Conservation (phyloP, 2,888 invertebrate species). For the Drosophila rellima region DNA sequence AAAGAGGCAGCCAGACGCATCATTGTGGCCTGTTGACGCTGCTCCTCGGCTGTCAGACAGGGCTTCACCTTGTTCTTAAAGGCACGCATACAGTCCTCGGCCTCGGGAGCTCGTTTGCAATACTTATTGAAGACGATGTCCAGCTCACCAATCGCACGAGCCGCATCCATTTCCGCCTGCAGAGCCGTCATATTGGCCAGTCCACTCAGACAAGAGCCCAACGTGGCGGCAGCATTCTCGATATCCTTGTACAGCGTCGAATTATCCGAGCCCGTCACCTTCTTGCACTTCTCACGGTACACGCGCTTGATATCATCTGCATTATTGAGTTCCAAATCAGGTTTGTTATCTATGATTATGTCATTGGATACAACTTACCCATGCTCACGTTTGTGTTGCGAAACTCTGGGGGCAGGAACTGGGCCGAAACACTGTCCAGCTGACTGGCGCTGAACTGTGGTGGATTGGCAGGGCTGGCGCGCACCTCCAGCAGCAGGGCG, state of each 20-base stretch:
- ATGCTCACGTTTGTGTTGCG: slow-evolving; percentile 77
- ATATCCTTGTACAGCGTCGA: slow-evolving; percentile 87
- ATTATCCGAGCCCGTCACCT: slow-evolving; percentile 87
- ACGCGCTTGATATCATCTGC: slow-evolving; percentile 87
- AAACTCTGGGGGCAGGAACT: slow-evolving; percentile 80
- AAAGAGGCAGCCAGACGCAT: slow-evolving; percentile 89
- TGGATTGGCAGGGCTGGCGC: slow-evolving; percentile 48
- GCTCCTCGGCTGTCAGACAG: slow-evolving; percentile 89
- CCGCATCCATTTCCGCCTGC: slow-evolving; percentile 89
- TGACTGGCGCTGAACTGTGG: slow-evolving; percentile 48
- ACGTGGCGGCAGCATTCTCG: slow-evolving; percentile 84
- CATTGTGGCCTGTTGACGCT: slow-evolving; percentile 88
- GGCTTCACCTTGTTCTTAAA: slow-evolving; percentile 88
- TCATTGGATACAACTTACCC: slow-evolving; percentile 55
- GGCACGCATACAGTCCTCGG: slow-evolving; percentile 87
- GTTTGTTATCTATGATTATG: background rate
- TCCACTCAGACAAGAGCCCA: slow-evolving; percentile 87
- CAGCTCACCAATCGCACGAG: slow-evolving; percentile 89
- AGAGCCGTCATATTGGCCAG: slow-evolving; percentile 88
- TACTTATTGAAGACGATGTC: slow-evolving; percentile 91
- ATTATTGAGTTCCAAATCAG: background rate
- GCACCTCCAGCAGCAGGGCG: slow-evolving; percentile 60
- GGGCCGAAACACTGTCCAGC: slow-evolving; percentile 72
- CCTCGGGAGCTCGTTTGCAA: slow-evolving; percentile 87
- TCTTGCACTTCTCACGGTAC: slow-evolving; percentile 89